Percentiles rank a stretch among this genome's conserved stretches.
Conservation (phyloP, 92 coral and sea anemone genomes). For the Porites evermanni region DNA sequence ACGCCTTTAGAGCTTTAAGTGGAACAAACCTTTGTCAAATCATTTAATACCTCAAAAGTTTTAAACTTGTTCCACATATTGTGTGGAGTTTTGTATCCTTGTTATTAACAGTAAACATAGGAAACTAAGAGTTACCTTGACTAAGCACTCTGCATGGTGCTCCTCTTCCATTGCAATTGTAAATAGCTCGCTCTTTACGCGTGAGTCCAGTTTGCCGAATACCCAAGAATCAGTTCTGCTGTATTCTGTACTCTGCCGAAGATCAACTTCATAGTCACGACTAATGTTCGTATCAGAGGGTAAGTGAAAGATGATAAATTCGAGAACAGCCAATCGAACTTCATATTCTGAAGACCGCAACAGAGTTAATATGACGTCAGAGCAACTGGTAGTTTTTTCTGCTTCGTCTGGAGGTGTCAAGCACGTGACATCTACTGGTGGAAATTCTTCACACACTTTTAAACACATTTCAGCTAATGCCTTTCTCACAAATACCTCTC, state of each 20-base stretch:
- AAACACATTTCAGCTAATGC: slow-evolving; percentile 64
- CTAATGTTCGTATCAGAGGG: slow-evolving; percentile 6
- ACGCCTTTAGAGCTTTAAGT: too few species aligned
- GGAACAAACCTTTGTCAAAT: too few species aligned
- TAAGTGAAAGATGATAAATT: slow-evolving; percentile 52
- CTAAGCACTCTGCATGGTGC: slow-evolving; percentile 66
- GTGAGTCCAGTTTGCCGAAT: neutral
- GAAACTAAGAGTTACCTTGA: slow-evolving; percentile 40
- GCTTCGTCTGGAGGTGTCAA: neutral
- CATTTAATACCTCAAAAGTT: too few species aligned
- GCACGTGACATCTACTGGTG: neutral
- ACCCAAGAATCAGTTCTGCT: slow-evolving; percentile 9
- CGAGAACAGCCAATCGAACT: slow-evolving; percentile 70
- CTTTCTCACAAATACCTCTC: slow-evolving; percentile 66
- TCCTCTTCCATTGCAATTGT: slow-evolving; percentile 65
- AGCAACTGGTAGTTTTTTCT: neutral
- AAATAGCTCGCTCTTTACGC: slow-evolving; percentile 36
- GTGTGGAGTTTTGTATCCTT: too few species aligned
- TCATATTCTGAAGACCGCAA: slow-evolving; percentile 72
- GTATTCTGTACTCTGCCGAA: neutral
- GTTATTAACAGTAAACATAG: too few species aligned
- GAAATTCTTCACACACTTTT: slow-evolving; percentile 27
- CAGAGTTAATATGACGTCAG: slow-evolving; percentile 25
- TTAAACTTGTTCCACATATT: too few species aligned
- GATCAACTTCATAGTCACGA: neutral